Base-by-base conservation (phyloP, 2,797 vertebrate species). In the Balearica regulorum region DNA sequence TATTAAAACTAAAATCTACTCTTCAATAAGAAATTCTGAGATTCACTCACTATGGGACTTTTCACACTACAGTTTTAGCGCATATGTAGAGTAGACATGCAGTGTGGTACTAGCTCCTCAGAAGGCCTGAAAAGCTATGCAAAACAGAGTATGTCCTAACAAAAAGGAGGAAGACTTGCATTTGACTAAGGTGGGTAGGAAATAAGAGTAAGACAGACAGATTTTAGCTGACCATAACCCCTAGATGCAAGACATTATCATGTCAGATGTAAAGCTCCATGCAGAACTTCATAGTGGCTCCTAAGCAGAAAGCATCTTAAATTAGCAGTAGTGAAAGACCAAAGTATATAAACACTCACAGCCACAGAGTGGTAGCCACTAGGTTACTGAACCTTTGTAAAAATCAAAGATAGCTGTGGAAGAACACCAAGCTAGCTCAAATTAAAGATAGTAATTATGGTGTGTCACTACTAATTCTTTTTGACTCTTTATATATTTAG, bases 281-380 rank as follows among this genome's bases (percentile, higher is more conserved):
- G 31, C 9, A 68, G 57, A 86, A 54, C 26, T 26, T 54, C 21
- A 10, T 39, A 39, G 25, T 31, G 15, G 16, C 37, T 82, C 15
- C 14, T 33, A 29, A 58, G 29, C 5, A 88, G 28, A 78, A 89
- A 26, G 2, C 3, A 1, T 58, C 46, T 71, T 77, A 53, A 83
- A n/a, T 54, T 46, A 65, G 6, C 18, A 39, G 9, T 20, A 4
- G 22, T 18, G 15, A 70, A 94, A 90, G n/a, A 70, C 18, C 7
- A 20, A 71, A 68, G 4, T 53, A 22, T 28, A 17, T 13, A 41
- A 83, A 69, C 18, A 44, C 28, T 62, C 6, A 53, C 0, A 55
- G 15, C 1, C 0, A 1, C 28, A 65, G 21, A 53, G 6, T 25
- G 4, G 5, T 69, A 77, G 39, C 21, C 7, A 41, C 8, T 18